Base-by-base conservation (phyloP, 2,888 invertebrate genomes). In the Archips xylosteana region DNA sequence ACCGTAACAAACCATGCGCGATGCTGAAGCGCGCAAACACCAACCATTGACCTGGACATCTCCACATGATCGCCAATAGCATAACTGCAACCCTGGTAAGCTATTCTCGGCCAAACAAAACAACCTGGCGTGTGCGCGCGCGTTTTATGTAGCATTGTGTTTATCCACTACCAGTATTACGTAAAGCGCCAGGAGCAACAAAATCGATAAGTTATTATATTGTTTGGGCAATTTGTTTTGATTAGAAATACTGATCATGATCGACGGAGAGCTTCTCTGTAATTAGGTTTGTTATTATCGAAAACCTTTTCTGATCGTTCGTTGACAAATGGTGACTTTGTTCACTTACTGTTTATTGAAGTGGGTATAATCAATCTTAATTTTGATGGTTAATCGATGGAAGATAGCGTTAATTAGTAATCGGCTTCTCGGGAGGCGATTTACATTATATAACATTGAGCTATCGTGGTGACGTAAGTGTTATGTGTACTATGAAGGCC, bases 121-220 rank as follows among this genome's bases (percentile, higher is more conserved):
- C 71, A 66, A 67, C 59, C 62, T 73, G 77, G 78, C 77, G 74
- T 72, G 54, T 68, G 68, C 70, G 75, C 71, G 67, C 74, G 79
- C 79, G 79, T 80, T 78, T 76, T 76, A 78, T 77, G 71, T 78
- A 76, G 74, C 78, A 80, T 77, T 81, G 75, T 82, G 79, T 77
- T 77, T 77, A 78, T 78, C 74, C 73, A 77, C 65, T 74, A 75
- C 75, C 78, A 70, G 76, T 75, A 87, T 92, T 92, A 92, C 91
- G 91, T 92, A 91, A 93, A 74, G 78, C 78, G 79, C 77, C 78
- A 81, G 80, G 77, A 75, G 78, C 81, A 82, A 82, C 77, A 75
- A 82, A 89, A 92, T 92, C 92, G 85, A 92, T 93, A 92, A 84
- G 78, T 84, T 85, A 86, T 85, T 83, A 84, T 80, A 83, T 78